These are phyloP conservation scores for Paradoxurus hermaphroditus DNA, from an alignment of 2,113 vertebrate species.

Conservation along the genomic window DNA sequence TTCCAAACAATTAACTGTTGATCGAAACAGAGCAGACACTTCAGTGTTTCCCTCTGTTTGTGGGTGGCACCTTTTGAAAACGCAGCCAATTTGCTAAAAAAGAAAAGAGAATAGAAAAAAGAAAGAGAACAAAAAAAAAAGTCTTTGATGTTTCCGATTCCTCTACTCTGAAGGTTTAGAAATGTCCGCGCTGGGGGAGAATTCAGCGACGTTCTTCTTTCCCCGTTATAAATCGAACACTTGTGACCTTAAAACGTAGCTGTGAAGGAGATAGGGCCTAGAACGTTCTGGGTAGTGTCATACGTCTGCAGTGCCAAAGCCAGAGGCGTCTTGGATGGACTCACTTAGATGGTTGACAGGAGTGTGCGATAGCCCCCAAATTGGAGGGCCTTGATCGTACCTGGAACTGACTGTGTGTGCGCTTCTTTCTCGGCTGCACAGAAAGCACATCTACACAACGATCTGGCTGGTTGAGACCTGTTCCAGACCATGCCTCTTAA, in stretches of 20 bases:
- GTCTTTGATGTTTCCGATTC: neutral
- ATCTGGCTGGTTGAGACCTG: neutral
- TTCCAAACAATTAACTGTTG: constrained; percentile 49
- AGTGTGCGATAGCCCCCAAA: neutral
- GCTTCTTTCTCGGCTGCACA: neutral
- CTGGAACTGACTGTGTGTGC: neutral
- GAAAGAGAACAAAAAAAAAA: neutral
- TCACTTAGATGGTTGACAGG: neutral
- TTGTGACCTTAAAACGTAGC: neutral
- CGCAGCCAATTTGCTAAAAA: constrained; percentile 45
- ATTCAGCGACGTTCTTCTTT: neutral
- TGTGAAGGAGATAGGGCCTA: neutral
- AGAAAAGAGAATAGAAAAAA: neutral
- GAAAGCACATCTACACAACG: neutral
- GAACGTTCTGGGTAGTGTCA: neutral
- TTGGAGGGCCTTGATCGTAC: neutral
- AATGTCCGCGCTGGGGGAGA: neutral
- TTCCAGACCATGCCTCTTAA: neutral
- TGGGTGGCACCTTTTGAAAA: constrained; percentile 50
- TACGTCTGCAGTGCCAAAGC: neutral
- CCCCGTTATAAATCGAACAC: neutral
- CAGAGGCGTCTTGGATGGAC: neutral
- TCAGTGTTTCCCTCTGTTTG: constrained; percentile 26
- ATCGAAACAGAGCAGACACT: constrained; percentile 38
- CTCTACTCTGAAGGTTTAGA: constrained; percentile 1